Conservation (phyloP, 2,113 vertebrate species). For the Lamprologus speciosus region DNA sequence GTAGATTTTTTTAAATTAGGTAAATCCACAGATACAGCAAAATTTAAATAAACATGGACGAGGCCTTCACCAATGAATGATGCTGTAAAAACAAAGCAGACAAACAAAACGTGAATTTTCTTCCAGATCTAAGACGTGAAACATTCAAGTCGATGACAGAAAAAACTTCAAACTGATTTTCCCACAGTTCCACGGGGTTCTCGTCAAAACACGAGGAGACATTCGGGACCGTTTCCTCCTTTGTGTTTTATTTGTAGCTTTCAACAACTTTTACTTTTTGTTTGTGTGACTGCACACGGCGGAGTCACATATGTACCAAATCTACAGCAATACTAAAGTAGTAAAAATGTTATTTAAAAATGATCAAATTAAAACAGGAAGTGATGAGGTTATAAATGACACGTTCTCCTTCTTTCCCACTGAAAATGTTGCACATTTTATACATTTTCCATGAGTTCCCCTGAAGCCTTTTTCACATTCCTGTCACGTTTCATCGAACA, state of each 20-base stretch:
- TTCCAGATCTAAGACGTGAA: background rate
- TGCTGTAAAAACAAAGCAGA: background rate
- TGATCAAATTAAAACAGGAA: background rate
- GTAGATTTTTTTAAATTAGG: accelerated
- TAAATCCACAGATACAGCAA: background rate
- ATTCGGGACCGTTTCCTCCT: background rate
- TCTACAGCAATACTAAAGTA: background rate
- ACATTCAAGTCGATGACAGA: background rate
- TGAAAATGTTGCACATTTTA: background rate
- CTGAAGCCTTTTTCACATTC: background rate
- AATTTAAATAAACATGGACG: background rate
- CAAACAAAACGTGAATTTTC: background rate
- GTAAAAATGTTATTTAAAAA: background rate
- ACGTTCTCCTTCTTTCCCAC: background rate
- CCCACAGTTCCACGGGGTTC: accelerated
- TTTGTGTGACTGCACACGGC: background rate
- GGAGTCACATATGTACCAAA: background rate
- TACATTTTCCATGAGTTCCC: background rate
- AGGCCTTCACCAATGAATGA: background rate
- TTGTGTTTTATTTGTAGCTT: background rate
- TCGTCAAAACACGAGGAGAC: background rate
- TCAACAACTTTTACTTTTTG: background rate
- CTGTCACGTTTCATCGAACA: background rate
- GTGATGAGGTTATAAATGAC: background rate
- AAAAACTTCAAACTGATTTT: background rate